These are phyloP conservation scores for Ophonus ardosiacus DNA, from an alignment of 2,888 invertebrate genomes.

Conservation along the genomic window DNA sequence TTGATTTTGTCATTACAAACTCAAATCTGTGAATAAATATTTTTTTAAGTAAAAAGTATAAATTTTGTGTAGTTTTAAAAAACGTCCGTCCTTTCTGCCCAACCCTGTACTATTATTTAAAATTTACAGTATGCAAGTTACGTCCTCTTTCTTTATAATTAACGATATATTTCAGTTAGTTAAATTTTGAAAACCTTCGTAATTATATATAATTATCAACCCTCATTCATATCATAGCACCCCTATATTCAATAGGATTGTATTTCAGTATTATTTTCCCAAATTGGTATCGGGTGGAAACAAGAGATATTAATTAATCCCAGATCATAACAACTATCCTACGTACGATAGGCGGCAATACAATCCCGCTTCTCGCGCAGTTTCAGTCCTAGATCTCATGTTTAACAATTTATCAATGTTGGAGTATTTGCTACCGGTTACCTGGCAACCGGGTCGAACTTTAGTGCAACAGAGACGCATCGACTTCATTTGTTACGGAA, in stretches of 20 bases:
- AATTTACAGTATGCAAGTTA: background rate
- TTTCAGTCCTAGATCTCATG: conserved; percentile 24
- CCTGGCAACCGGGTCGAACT: conserved; percentile 29
- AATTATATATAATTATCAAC: background rate
- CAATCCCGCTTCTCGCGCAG: background rate
- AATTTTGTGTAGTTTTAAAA: too few species aligned
- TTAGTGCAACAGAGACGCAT: conserved; percentile 35
- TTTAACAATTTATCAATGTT: conserved; percentile 59
- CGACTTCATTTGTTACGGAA: conserved; percentile 52
- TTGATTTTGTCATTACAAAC: too few species aligned
- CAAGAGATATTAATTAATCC: conserved; percentile 55
- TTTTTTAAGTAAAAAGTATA: too few species aligned
- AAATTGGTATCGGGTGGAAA: conserved; percentile 4
- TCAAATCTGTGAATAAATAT: too few species aligned
- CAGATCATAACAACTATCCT: conserved; percentile 26
- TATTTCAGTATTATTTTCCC: conserved; percentile 35
- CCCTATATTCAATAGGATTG: conserved; percentile 5
- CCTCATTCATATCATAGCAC: background rate
- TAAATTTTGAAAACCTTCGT: background rate
- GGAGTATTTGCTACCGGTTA: conserved; percentile 44
- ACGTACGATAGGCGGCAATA: conserved; percentile 11
- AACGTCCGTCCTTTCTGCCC: too few species aligned
- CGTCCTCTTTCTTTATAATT: background rate
- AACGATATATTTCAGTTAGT: background rate
- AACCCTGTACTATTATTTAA: background rate